phyloP scores from a whole-genome alignment of 1,140 invertebrate genomes.

The Phymastichus coffea region DNA sequence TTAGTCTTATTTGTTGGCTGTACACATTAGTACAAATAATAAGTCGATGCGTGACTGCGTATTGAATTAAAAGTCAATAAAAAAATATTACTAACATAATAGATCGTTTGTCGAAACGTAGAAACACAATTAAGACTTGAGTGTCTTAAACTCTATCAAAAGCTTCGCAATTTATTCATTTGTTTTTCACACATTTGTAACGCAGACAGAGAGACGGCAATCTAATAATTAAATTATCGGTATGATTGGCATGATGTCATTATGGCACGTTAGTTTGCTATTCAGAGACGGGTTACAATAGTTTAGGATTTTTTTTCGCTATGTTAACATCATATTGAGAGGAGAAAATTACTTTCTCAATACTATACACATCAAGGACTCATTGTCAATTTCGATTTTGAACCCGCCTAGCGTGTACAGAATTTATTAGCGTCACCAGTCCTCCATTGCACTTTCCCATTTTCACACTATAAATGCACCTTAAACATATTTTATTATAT shows the following conservation, averaged over 20 bases:
- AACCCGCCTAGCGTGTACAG: conserved; percentile 26
- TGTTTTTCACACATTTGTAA: conserved; percentile 6
- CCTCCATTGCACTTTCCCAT: conserved; percentile 57
- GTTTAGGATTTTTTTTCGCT: conserved; percentile 34
- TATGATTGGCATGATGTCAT: conserved; percentile 56
- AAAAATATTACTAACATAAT: conserved; percentile 13
- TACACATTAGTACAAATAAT: not conserved
- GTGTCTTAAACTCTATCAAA: conserved; percentile 4
- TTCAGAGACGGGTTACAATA: conserved; percentile 47
- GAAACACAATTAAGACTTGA: conserved; percentile 15
- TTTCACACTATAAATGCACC: conserved; percentile 54
- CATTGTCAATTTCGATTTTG: conserved; percentile 25
- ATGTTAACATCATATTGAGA: conserved; percentile 45
- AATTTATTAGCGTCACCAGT: conserved; percentile 30
- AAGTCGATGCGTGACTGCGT: not conserved
- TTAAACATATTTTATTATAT: conserved; percentile 54
- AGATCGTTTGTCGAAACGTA: not conserved
- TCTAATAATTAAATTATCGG: conserved; percentile 48
- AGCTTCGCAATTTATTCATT: not conserved
- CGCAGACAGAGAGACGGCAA: conserved; percentile 28
- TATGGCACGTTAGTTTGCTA: conserved; percentile 55
- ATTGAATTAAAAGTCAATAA: not conserved
- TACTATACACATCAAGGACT: conserved; percentile 35
- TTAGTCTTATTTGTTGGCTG: conserved; percentile 2
- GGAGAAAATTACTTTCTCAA: conserved; percentile 37